Evolutionary conservation across 2,797 vertebrate genomes (phyloP).

Genomic region (Paedocypris micromegethes): DNA sequence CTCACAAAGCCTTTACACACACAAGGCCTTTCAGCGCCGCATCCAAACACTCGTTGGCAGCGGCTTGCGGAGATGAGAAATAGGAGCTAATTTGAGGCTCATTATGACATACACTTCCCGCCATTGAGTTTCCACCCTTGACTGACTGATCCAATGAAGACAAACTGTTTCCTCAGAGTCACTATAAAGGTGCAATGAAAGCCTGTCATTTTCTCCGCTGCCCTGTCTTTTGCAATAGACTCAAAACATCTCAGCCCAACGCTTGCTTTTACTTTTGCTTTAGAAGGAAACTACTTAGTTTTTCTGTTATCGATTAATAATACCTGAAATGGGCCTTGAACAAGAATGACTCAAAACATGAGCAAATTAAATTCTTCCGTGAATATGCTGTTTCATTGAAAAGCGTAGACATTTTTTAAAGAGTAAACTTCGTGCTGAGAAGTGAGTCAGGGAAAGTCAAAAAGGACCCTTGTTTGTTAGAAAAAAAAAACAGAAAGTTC

Average conservation of each 20-base stretch:
- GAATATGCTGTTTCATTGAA: no score
- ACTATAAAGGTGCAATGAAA: not conserved
- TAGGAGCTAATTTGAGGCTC: conserved; percentile 38
- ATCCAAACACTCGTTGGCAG: conserved; percentile 22
- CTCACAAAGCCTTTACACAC: conserved; percentile 18
- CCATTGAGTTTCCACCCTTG: conserved; percentile 8
- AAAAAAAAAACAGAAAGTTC: no score
- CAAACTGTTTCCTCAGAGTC: not conserved
- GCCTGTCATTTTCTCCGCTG: conserved; percentile 18
- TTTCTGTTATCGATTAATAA: conserved; percentile 32
- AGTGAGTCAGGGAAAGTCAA: no score
- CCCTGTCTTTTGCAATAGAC: not conserved
- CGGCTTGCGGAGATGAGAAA: conserved; percentile 24
- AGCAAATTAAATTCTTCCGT: not conserved
- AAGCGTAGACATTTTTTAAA: no score
- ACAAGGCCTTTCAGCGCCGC: conserved; percentile 5
- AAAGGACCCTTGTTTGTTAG: no score
- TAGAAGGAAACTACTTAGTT: conserved; percentile 7
- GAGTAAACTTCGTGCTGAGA: no score
- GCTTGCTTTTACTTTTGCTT: conserved; percentile 10
- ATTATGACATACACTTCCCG: conserved; percentile 30
- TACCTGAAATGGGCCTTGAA: not conserved
- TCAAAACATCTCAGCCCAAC: conserved; percentile 14
- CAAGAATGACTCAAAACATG: conserved; percentile 13
- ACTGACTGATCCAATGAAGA: conserved; percentile 14